Evolutionary conservation across 2,888 invertebrate species (phyloP), one percentile per base, ranked within the genome.

Genomic region (Frankliniella intonsa): DNA sequence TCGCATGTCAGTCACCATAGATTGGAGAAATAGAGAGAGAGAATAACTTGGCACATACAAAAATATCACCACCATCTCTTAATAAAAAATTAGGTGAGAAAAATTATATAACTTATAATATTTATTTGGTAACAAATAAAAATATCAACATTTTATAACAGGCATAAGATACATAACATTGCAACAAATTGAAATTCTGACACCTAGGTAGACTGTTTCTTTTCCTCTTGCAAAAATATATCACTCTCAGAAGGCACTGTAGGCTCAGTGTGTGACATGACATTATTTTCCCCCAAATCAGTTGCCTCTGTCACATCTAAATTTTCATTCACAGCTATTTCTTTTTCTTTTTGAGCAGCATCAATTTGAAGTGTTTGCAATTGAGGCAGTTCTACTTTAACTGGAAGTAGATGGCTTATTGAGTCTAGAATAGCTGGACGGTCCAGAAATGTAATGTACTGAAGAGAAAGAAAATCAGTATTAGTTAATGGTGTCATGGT

Each of bases 371-470:
- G 69, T 12, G 22, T 22, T 12, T 76, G 69, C 69, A 76, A 25
- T 25, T 22, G 25, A 22, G 69, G 69, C 25, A 76, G 25, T 25
- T 76, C 69, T 9, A 86, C 86, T 84, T 86, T 87, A 17, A 87
- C 85, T 9, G 88, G 88, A 62, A 89, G 85, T 50, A 89, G 84
- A 81, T 87, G 85, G 49, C 86, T 85, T 22, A 89, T 84, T 3
- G 89, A 88, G 80, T 88, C 88, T 50, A 88, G 83, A 81, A 89
- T 88, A 81, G 83, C 84, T 50, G 86, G 85, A 69, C 86, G 85
- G 84, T 89, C 87, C 80, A 89, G 85, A 84, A 87, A 88, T 14
- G 87, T 87, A 27, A 89, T 86, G 79, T 86, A 87, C 88, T 89
- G 84, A 80, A 86, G 86, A 83, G 84, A 83, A 83, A 82, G 83